Base-by-base conservation (phyloP, 2,888 invertebrate species). In the Dioctria rufipes region DNA sequence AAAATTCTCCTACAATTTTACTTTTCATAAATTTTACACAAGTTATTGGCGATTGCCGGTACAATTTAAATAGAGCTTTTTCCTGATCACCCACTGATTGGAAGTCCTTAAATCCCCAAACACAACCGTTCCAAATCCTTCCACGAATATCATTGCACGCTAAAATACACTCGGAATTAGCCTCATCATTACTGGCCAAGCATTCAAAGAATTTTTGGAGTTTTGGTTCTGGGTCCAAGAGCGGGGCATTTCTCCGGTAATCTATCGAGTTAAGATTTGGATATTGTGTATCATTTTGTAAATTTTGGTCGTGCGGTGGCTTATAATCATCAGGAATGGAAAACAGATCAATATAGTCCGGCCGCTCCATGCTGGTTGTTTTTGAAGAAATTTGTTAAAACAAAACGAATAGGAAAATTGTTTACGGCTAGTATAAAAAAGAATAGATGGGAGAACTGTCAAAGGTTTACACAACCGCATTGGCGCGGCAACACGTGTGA, bases 231-330 rank as follows among this genome's bases (percentile, higher is more conserved):
- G 85, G 83, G 81, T 88, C 86, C 0, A 86, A 84, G 25, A 86
- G 84, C 25, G 25, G 25, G 25, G 2, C 25, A 25, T 86, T 86
- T 13, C 86, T 86, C 11, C 87, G 86, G 82, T 88, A 87, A 81
- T 89, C 89, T 9, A 84, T 83, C 4, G 88, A 87, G 84, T 89
- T 89, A 9, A 89, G 84, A 85, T 89, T 89, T 4, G 89, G 89
- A 83, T 88, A 88, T n/a, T 86, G 83, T 0, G 87, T 85, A 80
- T 87, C 86, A 8, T 77, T 82, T 3, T 85, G 85, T 73, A 89
- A 80, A 5, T 83, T 84, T 13, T 66, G 63, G 75, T 86, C 86
- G 11, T 85, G 83, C 8, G 89, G 89, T 6, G 86, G 88, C 60
- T 85, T 84, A 83, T 88, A 86, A 43, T 83, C 81, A 3, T 80